These are phyloP conservation scores for Thermophis baileyi DNA, from an alignment of 2,113 vertebrate species.

Conservation along the genomic window DNA sequence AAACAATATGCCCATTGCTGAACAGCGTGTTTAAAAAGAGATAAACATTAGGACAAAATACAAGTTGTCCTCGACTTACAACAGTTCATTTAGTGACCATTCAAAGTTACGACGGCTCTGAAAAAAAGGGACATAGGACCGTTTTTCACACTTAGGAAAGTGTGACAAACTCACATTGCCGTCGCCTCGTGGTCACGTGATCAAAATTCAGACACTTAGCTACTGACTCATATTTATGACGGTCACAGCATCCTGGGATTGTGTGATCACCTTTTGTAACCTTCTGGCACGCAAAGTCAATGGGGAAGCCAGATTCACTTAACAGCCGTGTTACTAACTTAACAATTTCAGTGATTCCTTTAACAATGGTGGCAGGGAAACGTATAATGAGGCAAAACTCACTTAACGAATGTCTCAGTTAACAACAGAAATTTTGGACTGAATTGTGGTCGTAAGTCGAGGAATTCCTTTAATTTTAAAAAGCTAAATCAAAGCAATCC, in stretches of 20 bases:
- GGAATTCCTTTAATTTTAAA: background rate
- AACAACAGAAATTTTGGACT: background rate
- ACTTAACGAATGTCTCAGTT: background rate
- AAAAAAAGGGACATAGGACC: no score
- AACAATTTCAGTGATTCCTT: background rate
- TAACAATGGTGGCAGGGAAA: background rate
- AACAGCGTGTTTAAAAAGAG: background rate
- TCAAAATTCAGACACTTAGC: background rate
- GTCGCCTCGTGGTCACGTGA: no score
- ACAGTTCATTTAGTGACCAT: no score
- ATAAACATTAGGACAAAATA: background rate
- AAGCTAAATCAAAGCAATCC: background rate
- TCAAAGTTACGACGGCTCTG: no score
- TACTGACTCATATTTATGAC: background rate
- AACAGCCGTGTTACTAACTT: background rate
- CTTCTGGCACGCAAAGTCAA: background rate
- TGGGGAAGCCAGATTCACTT: background rate
- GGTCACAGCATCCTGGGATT: background rate
- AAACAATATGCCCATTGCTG: background rate
- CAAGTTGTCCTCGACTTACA: no score
- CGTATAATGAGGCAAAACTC: background rate
- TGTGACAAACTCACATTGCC: no score
- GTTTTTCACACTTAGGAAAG: no score
- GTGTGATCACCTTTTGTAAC: background rate
- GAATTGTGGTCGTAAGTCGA: no score